phyloP scores from a whole-genome alignment of 1,140 invertebrate genomes.

The Bombyx mandarina region DNA sequence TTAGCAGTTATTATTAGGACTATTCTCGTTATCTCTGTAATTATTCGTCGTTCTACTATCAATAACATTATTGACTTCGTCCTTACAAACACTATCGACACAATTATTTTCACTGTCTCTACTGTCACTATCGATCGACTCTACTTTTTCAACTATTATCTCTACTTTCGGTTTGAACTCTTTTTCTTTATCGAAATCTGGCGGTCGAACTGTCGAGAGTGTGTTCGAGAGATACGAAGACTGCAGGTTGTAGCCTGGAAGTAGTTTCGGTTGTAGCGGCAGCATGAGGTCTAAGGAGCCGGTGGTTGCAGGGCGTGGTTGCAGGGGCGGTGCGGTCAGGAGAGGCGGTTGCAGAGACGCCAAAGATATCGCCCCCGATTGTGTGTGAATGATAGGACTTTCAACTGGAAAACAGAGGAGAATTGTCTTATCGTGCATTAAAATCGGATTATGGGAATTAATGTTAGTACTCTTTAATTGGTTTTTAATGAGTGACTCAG shows the following conservation, averaged over 20 bases:
- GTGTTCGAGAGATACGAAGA: constrained; percentile 58
- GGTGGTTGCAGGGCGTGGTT: constrained; percentile 77
- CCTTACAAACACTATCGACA: constrained; percentile 30
- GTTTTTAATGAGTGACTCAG: no score
- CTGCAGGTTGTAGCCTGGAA: constrained; percentile 67
- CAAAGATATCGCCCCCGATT: constrained; percentile 60
- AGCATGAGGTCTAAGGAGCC: constrained; percentile 75
- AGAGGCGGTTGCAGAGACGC: constrained; percentile 64
- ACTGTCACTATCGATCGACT: constrained; percentile 25
- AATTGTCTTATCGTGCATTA: no score
- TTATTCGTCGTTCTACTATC: constrained; percentile 19
- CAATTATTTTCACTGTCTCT: constrained; percentile 24
- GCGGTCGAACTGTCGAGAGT: constrained; percentile 59
- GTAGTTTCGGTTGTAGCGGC: constrained; percentile 75
- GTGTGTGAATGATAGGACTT: constrained; percentile 62
- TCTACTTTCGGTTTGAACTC: constrained; percentile 44
- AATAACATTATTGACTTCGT: constrained; percentile 57
- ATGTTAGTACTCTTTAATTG: no score
- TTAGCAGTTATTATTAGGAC: constrained; percentile 58
- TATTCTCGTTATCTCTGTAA: constrained; percentile 27
- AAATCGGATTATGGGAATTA: no score
- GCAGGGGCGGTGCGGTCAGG: constrained; percentile 70
- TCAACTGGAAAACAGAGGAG: constrained; percentile 47
- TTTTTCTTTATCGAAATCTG: constrained; percentile 42
- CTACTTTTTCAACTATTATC: constrained; percentile 49